Conservation (phyloP, 2,113 vertebrate species). For the Prinia subflava region DNA sequence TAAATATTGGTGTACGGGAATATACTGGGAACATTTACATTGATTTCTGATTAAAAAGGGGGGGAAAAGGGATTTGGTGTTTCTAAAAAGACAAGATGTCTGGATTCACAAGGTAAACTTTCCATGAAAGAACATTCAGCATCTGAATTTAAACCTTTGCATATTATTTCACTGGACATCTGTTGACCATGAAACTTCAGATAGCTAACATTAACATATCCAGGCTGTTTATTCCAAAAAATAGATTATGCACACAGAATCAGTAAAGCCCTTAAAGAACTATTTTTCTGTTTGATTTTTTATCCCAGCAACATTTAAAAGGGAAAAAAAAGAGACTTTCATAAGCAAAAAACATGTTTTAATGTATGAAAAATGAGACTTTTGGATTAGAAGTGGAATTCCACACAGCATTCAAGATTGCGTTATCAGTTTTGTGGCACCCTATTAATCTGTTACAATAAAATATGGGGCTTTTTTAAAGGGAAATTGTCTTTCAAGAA, state of each 20-base stretch:
- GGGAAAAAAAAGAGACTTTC: background rate
- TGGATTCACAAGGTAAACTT: conserved; percentile 35
- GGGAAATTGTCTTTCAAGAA: conserved; percentile 40
- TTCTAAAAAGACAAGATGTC: background rate
- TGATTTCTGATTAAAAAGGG: background rate
- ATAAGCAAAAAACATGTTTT: conserved; percentile 8
- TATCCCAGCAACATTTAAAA: background rate
- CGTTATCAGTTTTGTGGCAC: conserved; percentile 12
- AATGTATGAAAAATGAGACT: conserved; percentile 60
- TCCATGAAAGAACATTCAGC: background rate
- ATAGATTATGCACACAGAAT: conserved; percentile 53
- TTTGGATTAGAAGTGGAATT: conserved; percentile 56
- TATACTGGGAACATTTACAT: background rate
- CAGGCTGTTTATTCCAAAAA: conserved; percentile 62
- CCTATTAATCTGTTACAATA: conserved; percentile 54
- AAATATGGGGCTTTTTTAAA: conserved; percentile 11
- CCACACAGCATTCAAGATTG: conserved; percentile 35
- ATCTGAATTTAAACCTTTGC: conserved; percentile 40
- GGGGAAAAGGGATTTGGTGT: background rate
- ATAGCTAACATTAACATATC: conserved; percentile 71
- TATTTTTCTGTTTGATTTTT: conserved; percentile 5
- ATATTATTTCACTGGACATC: conserved; percentile 49
- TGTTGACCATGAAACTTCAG: conserved; percentile 63
- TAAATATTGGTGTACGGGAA: background rate
- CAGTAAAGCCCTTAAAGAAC: conserved; percentile 43